Evolutionary conservation across 2,113 vertebrate genomes (phyloP).

Genomic region (Piaya cayana): DNA sequence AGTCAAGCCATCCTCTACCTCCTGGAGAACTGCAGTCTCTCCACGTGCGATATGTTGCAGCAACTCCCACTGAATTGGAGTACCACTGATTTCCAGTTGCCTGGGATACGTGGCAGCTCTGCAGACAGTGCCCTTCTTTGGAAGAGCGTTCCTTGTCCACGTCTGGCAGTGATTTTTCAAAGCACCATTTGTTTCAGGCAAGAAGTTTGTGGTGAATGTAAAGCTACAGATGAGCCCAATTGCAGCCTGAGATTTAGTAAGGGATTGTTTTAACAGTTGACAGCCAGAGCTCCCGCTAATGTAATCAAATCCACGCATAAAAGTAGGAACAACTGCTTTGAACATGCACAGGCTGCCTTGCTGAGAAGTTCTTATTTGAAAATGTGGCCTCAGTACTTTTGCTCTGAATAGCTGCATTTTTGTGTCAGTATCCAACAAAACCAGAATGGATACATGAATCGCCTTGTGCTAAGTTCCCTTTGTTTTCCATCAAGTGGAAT

Average conservation of each 20-base stretch:
- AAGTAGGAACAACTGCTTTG: slow-evolving; percentile 15
- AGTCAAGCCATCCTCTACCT: background rate
- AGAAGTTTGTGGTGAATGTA: slow-evolving; percentile 11
- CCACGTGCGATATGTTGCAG: background rate
- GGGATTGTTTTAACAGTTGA: slow-evolving; percentile 38
- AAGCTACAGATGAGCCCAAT: background rate
- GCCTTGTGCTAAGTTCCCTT: slow-evolving; percentile 1
- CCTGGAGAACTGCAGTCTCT: background rate
- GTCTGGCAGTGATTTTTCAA: slow-evolving; percentile 45
- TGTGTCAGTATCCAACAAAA: slow-evolving; percentile 17
- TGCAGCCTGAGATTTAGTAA: slow-evolving; percentile 22
- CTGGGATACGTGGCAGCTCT: background rate
- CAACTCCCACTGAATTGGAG: background rate
- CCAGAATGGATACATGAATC: background rate
- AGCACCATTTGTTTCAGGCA: slow-evolving; percentile 15
- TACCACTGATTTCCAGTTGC: background rate
- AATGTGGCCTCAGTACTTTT: background rate
- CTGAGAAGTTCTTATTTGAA: slow-evolving; percentile 5
- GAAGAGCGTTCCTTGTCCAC: background rate
- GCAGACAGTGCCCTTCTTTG: background rate
- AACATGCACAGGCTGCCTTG: slow-evolving; percentile 10
- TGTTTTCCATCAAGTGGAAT: slow-evolving; percentile 39
- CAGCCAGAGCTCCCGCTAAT: slow-evolving; percentile 34
- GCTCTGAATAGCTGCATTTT: slow-evolving; percentile 6
- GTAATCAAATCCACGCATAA: slow-evolving; percentile 1